A percentile compares a stretch with the other conserved stretches of the same genome.
These are phyloP conservation scores for Caenorhabditis drosophilae DNA, from an alignment of 2,888 invertebrate species.

Conservation along the genomic window DNA sequence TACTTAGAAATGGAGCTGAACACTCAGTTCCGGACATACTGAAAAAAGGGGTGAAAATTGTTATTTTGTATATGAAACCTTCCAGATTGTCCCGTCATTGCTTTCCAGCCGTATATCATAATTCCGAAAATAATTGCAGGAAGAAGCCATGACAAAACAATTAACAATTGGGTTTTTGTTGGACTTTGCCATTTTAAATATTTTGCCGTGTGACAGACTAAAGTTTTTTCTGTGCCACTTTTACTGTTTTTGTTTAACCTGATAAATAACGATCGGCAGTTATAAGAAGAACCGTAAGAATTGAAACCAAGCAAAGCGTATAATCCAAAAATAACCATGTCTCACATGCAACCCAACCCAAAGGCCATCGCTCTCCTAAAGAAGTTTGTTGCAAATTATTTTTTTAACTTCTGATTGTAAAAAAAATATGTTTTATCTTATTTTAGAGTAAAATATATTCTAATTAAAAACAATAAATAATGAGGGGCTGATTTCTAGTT, in stretches of 20 bases:
- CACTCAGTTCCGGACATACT: slow-evolving; percentile 59
- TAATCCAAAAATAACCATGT: slow-evolving; percentile 69
- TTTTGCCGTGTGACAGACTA: slow-evolving; percentile 67
- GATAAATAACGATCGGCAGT: slow-evolving; percentile 64
- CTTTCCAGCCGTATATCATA: slow-evolving; percentile 69
- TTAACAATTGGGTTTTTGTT: slow-evolving; percentile 75
- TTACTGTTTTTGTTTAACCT: slow-evolving; percentile 13
- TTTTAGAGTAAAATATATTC: no score
- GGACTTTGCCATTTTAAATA: slow-evolving; percentile 75
- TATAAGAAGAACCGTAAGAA: slow-evolving; percentile 67
- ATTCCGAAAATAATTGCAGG: slow-evolving; percentile 67
- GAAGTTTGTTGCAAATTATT: no score
- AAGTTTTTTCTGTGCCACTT: background rate
- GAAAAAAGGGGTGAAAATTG: slow-evolving; percentile 8
- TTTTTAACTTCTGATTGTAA: no score
- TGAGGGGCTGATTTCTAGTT: background rate
- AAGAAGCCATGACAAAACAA: slow-evolving; percentile 66
- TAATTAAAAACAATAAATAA: no score
- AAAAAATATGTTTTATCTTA: no score
- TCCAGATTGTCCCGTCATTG: slow-evolving; percentile 55
- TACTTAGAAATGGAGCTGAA: slow-evolving; percentile 66
- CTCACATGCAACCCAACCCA: slow-evolving; percentile 64
- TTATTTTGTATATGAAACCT: background rate
- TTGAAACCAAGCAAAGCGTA: slow-evolving; percentile 68
- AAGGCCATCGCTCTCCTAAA: slow-evolving; percentile 65